Percentiles rank a stretch among this genome's conserved stretches.
Evolutionary conservation across 1,140 invertebrate genomes (phyloP).

Genomic region (Calycopis cecrops): DNA sequence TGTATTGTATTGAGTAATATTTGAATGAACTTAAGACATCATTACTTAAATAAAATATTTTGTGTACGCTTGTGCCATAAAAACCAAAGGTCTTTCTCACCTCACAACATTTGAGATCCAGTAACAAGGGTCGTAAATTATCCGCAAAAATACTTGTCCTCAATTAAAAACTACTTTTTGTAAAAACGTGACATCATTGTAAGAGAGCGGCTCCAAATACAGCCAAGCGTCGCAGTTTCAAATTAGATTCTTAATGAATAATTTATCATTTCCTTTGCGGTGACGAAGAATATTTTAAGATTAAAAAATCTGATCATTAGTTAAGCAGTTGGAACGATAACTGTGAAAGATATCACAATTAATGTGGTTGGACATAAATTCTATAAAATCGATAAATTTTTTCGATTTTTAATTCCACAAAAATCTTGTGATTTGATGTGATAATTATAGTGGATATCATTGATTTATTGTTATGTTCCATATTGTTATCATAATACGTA

Average conservation of each 20-base stretch:
- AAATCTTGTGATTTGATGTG: too few relatives aligned
- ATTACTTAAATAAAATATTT: too few relatives aligned
- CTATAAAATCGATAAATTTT: too few relatives aligned
- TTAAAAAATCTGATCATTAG: constrained; percentile 16
- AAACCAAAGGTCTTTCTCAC: too few relatives aligned
- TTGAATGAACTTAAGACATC: too few relatives aligned
- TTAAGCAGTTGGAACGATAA: constrained; percentile 14
- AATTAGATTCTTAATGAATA: constrained; percentile 22
- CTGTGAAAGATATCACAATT: neutral
- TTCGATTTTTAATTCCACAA: too few relatives aligned
- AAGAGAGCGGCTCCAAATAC: constrained; percentile 15
- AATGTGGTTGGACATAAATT: neutral
- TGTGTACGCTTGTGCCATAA: too few relatives aligned
- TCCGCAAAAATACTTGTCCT: constrained; percentile 13
- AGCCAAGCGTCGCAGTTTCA: constrained; percentile 14
- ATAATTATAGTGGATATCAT: too few relatives aligned
- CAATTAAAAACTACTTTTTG: constrained; percentile 19
- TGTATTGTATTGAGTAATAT: too few relatives aligned
- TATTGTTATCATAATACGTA: too few relatives aligned
- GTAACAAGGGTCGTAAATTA: constrained; percentile 2
- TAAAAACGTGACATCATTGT: constrained; percentile 18
- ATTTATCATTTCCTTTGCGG: constrained; percentile 19
- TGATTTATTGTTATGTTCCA: too few relatives aligned
- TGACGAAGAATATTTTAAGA: constrained; percentile 13
- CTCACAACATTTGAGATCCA: too few relatives aligned